Base-by-base conservation (phyloP, 2,113 vertebrate genomes). In the Athene noctua region DNA sequence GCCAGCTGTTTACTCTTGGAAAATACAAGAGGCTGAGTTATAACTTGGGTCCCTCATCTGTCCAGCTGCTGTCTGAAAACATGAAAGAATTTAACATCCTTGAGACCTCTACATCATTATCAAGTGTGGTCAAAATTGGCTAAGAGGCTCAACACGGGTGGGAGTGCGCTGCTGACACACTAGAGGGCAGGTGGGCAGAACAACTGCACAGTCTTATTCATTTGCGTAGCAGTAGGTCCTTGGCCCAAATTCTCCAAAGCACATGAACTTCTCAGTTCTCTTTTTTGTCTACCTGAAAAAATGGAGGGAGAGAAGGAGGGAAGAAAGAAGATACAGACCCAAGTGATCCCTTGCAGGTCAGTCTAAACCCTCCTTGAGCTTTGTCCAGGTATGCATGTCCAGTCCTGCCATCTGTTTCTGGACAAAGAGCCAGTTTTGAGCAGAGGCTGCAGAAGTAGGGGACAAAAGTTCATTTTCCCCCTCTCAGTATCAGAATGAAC, bases 121-220 rank as follows among this genome's bases (percentile, higher is more conserved):
- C 6, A 57, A 62, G 23, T 15, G 27, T 0, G 0, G 68, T 47
- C 52, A 88, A 72, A 85, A 72, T 23, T 17, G 30, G 5, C 46
- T 77, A 57, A 77, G 46, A 52, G 6, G 46, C 54, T 77, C 40
- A 26, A 22, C 23, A 14, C 0, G 2, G 19, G 46, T 54, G 40
- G 44, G 63, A 46, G 46, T 2, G 0, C 26, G 34, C 7, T 0
- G 0, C 54, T 57, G 71, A 51, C 46, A 73, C 27, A 78, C 9
- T 0, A 0, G 15, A 32, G 20, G 27, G 38, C 52, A 32, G 52
- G 38, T 7, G 42, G 20, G 27, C 51, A 95, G 66, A 80, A 70
- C 15, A 57, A 58, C 36, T 19, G 11, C 51, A 46, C 18, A 38
- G 38, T 29, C 32, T 80, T 49, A 52, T 36, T 68, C 3, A 0